phyloP scores from a whole-genome alignment of 2,113 vertebrate genomes.

The Oncorhynchus mykiss region DNA sequence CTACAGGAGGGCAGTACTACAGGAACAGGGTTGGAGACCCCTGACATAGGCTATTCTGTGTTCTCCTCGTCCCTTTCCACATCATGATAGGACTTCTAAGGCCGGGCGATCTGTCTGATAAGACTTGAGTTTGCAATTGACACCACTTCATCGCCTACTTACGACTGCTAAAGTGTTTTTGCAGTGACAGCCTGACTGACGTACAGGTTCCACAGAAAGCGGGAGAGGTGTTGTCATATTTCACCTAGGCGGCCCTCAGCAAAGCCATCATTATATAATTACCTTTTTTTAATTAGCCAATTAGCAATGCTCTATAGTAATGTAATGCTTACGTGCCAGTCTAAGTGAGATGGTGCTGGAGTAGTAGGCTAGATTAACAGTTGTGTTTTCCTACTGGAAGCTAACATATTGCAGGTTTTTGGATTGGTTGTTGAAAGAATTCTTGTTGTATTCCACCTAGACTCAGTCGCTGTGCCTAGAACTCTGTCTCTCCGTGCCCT shows the following conservation, averaged over 20 bases:
- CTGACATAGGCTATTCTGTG: neutral
- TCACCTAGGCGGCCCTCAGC: slow-evolving; percentile 88
- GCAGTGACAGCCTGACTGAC: slow-evolving; percentile 84
- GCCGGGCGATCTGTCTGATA: slow-evolving; percentile 2
- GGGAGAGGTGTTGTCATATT: slow-evolving; percentile 90
- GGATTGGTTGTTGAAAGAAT: too few relatives aligned
- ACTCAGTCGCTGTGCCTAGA: too few relatives aligned
- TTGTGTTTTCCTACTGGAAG: too few relatives aligned
- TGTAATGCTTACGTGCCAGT: slow-evolving; percentile 81
- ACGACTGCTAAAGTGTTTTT: slow-evolving; percentile 82
- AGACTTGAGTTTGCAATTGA: slow-evolving; percentile 77
- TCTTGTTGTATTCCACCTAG: too few relatives aligned
- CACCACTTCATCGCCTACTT: slow-evolving; percentile 85
- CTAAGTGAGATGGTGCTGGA: neutral
- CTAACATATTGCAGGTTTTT: too few relatives aligned
- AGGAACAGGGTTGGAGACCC: too few relatives aligned
- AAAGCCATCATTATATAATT: slow-evolving; percentile 91
- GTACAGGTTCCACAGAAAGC: slow-evolving; percentile 86
- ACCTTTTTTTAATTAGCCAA: slow-evolving; percentile 91
- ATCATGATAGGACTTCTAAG: neutral
- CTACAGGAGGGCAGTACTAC: too few relatives aligned
- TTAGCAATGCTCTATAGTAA: slow-evolving; percentile 83
- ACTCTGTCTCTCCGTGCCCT: too few relatives aligned
- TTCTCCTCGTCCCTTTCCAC: neutral
- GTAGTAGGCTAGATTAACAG: neutral